Percentiles rank a stretch among this genome's conserved stretches.
Evolutionary conservation across 2,797 vertebrate species (phyloP).

Genomic region (Catharus ustulatus): DNA sequence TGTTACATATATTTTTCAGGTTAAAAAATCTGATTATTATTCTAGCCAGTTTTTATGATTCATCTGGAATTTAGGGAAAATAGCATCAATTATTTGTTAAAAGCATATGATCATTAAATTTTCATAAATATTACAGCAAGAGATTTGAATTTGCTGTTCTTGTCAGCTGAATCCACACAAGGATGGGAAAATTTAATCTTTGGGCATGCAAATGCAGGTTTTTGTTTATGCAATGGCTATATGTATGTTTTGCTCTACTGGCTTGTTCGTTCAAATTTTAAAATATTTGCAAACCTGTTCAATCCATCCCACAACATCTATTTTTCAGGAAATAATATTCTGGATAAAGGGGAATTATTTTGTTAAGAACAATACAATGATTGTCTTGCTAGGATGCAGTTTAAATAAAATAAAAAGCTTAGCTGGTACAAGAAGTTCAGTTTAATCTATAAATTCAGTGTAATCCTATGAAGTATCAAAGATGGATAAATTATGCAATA

Average conservation of each 20-base stretch:
- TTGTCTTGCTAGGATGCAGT: not conserved
- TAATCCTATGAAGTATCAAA: not conserved
- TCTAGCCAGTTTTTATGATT: not conserved
- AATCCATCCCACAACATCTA: not conserved
- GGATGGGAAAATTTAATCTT: not conserved
- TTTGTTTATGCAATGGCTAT: not conserved
- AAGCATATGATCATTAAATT: not conserved
- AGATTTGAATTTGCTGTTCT: not conserved
- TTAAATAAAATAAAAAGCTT: not conserved
- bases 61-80: not conserved
- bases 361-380: not conserved
- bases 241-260: not conserved
- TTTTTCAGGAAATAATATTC: not conserved
- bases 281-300: not conserved
- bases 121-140: not conserved
- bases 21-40: not conserved
- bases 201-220: not conserved
- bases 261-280: not conserved
- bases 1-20: not conserved
- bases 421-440: not conserved
- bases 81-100: not conserved
- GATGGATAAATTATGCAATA: not conserved
- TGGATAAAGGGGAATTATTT: not conserved
- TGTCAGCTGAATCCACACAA: not conserved
- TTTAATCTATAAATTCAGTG: not conserved